phyloP scores from a whole-genome alignment of 2,113 vertebrate genomes.

The Cryptotis parvus region DNA sequence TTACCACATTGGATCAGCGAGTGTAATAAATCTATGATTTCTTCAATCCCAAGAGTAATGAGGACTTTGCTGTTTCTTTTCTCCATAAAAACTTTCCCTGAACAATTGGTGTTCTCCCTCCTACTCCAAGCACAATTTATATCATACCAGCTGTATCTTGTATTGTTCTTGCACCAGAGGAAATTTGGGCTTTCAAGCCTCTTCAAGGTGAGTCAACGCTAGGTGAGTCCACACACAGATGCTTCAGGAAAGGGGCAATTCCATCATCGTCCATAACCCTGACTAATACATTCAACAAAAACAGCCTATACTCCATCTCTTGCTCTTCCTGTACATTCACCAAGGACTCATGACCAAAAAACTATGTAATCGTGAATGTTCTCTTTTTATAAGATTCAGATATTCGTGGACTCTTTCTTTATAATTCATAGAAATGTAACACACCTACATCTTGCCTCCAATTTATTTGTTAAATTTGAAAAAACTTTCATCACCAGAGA shows the following conservation, averaged over 20 bases:
- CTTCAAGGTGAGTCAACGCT: not conserved
- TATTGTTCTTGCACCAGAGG: not conserved
- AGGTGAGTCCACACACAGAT: not conserved
- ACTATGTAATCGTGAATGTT: not conserved
- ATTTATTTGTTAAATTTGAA: conserved; percentile 62
- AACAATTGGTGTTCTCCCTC: not conserved
- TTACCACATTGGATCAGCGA: not conserved
- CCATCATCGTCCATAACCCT: not conserved
- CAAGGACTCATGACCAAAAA: conserved; percentile 9
- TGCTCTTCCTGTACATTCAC: not conserved
- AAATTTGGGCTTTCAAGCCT: not conserved
- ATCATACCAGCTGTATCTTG: no score
- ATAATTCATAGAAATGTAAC: not conserved
- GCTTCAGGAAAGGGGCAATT: conserved; percentile 10
- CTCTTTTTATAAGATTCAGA: not conserved
- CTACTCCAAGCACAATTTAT: no score
- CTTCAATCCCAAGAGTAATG: not conserved
- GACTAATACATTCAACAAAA: conserved; percentile 29
- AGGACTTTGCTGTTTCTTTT: not conserved
- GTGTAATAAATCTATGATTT: not conserved
- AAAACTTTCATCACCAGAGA: conserved; percentile 30
- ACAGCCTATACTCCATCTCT: not conserved
- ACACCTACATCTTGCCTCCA: conserved; percentile 11
- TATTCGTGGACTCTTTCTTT: not conserved
- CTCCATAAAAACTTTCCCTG: no score